Conservation (phyloP, 2,113 vertebrate genomes). For the Pygoscelis adeliae region DNA sequence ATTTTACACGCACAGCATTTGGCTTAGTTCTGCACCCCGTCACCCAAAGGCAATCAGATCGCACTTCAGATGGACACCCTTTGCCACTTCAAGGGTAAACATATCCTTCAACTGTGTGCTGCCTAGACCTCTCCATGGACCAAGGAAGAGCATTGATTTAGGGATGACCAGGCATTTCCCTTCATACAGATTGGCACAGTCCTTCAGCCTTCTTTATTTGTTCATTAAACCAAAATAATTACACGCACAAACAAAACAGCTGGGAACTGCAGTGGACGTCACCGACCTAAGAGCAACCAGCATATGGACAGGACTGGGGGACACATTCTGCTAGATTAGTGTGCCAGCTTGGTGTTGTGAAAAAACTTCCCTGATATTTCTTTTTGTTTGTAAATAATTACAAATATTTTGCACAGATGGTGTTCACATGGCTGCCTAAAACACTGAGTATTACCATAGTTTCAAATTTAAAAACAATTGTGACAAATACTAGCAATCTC, state of each 20-base stretch:
- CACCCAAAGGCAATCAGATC: not conserved
- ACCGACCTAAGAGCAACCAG: not conserved
- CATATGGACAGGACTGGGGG: not conserved
- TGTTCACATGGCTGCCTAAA: constrained; percentile 55
- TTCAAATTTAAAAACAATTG: constrained; percentile 35
- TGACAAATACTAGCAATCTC: constrained; percentile 33
- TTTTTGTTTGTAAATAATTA: constrained; percentile 40
- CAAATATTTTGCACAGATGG: constrained; percentile 57
- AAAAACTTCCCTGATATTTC: not conserved
- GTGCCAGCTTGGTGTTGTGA: not conserved
- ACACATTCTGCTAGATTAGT: not conserved
- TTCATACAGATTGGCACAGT: not conserved
- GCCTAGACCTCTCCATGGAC: not conserved
- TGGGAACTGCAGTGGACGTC: not conserved
- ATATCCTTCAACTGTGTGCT: not conserved
- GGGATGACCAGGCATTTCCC: not conserved
- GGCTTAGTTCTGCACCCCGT: not conserved
- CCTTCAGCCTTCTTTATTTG: not conserved
- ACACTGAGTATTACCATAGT: constrained; percentile 4
- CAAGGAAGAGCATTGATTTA: not conserved
- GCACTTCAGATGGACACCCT: not conserved
- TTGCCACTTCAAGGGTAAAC: not conserved
- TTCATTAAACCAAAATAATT: not conserved
- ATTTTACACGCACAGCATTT: not conserved
- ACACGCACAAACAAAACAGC: accelerated